Evolutionary conservation across 2,113 vertebrate species (phyloP).

Genomic region (Tapirus terrestris): DNA sequence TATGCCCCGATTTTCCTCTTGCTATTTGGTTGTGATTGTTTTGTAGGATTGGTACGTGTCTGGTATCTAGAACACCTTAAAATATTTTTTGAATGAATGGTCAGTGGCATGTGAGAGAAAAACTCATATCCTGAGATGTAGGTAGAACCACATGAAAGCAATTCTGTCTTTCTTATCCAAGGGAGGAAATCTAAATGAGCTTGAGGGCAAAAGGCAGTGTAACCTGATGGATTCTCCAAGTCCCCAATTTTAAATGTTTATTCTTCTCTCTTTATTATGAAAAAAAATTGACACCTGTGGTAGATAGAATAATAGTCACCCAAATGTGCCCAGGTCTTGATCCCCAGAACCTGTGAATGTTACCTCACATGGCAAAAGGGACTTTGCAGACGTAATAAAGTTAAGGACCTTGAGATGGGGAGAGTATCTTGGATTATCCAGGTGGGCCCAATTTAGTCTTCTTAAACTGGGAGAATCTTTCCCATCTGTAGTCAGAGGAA

Average conservation of each 20-base stretch:
- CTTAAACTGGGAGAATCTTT: neutral
- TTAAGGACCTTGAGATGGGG: neutral
- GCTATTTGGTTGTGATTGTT: neutral
- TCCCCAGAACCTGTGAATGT: neutral
- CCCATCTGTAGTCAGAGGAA: neutral
- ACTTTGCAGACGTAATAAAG: neutral
- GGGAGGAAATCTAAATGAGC: neutral
- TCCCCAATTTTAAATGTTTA: neutral
- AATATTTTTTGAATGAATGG: conserved; percentile 22
- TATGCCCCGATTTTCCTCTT: neutral
- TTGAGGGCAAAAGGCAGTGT: neutral
- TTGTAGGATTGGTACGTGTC: neutral
- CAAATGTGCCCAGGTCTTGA: neutral
- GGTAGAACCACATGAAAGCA: neutral
- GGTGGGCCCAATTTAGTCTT: neutral
- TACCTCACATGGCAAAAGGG: neutral
- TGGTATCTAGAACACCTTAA: neutral
- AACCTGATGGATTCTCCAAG: neutral
- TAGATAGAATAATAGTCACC: neutral
- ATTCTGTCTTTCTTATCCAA: neutral
- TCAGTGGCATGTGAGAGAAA: neutral
- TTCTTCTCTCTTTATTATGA: neutral
- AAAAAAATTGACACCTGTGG: neutral
- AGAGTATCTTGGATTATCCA: neutral
- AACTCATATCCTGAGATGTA: neutral